Base-by-base conservation (phyloP, 2,113 vertebrate genomes). In the Phalacrocorax pelagicus region DNA sequence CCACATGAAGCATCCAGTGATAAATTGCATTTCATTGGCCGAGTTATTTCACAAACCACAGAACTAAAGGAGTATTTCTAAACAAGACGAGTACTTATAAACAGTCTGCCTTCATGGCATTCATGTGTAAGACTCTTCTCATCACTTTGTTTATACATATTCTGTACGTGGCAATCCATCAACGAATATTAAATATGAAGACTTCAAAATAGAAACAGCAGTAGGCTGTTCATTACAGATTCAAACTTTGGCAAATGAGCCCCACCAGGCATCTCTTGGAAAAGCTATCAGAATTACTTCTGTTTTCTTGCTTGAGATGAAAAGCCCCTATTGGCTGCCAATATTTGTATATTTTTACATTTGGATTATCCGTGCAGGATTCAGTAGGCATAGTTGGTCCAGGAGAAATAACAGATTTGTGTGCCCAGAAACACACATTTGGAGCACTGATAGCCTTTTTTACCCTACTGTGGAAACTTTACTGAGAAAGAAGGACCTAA, bases 321-420 rank as follows among this genome's bases (percentile, higher is more conserved):
- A 97, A 97, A 97, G 88, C 89, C 89, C 96, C 94, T 91, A 70
- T 89, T 94, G 94, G 86, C 85, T 97, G 90, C 95, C 96, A 97
- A 93, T 94, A 94, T 97, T 85, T 94, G 84, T 96, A 26, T 95
- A 75, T 94, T 97, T 96, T 89, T 94, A 90, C 79, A 92, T 95
- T 95, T 96, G 94, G 84, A 94, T 94, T 94, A 90, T 95, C 91
- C 2, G 1, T 75, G 90, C 20, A 10, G 80, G 81, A 92, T 96
- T 95, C 85, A 67, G 78, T 58, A 95, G 92, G 69, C 81, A 95
- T 71, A 89, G 89, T 77, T 54, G 81, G 95, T 92, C 77, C 86
- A 87, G 74, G 94, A 92, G 95, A 94, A 96, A 96, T 89, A 96
- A 95, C 92, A 96, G 91, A 96, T 97, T 96, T 95, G 94, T 89